Conservation (phyloP, 2,113 vertebrate genomes). For the Astur gentilis region DNA sequence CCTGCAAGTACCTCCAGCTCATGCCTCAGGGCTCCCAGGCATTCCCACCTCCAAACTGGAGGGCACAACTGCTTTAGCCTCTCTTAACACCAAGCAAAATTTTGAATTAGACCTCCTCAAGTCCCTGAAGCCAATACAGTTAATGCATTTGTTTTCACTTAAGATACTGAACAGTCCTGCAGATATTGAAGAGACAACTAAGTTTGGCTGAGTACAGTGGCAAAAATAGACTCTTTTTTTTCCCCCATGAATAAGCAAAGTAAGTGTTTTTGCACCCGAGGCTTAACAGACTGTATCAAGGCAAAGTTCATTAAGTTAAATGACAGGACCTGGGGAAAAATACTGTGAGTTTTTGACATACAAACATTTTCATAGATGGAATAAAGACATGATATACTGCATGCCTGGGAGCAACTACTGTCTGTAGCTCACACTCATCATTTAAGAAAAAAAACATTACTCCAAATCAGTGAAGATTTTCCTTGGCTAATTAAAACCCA, state of each 20-base stretch:
- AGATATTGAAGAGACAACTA: neutral
- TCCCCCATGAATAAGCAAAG: neutral
- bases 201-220: neutral
- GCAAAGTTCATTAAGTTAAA: neutral
- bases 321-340: neutral
- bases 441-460: neutral
- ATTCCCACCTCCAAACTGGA: neutral
- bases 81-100: neutral
- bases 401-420: neutral
- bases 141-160: neutral
- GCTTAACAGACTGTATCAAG: neutral
- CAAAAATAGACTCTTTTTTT: neutral
- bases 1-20: neutral
- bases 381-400: neutral
- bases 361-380: neutral
- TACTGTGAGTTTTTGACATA: neutral
- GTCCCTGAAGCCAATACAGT: neutral
- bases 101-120: neutral
- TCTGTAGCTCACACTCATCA: neutral
- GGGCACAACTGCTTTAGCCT: neutral
- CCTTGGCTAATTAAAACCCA: neutral
- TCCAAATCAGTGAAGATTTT: neutral
- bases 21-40: neutral
- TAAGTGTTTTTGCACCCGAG: neutral
- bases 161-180: neutral